A percentile compares a stretch with the other conserved stretches of the same genome.
These are phyloP conservation scores for Empidonax traillii DNA, from an alignment of 2,113 vertebrate genomes.

Conservation along the genomic window DNA sequence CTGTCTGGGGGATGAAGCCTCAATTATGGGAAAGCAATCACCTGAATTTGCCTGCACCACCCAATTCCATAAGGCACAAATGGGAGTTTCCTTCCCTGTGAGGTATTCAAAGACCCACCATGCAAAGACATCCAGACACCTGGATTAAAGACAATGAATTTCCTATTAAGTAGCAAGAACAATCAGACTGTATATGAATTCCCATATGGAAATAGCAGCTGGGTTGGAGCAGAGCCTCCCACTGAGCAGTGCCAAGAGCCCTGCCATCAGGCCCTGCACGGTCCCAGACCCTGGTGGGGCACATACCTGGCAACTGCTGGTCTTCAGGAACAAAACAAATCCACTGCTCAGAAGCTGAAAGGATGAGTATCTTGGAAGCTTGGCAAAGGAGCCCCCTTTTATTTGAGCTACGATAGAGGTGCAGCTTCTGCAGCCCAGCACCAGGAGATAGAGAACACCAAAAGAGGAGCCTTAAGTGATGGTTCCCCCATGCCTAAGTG, in stretches of 20 bases:
- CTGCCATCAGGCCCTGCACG: background rate
- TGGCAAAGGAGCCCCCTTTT: background rate
- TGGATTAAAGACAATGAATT: background rate
- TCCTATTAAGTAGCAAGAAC: background rate
- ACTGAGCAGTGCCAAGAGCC: background rate
- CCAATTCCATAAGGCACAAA: background rate
- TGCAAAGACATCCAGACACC: background rate
- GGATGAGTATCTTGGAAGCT: background rate
- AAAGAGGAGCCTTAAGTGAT: rapidly evolving
- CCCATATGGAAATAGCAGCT: background rate
- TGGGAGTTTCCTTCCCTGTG: background rate
- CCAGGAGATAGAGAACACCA: rapidly evolving
- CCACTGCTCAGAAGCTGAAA: rapidly evolving
- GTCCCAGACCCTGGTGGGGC: background rate
- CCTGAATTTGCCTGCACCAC: background rate
- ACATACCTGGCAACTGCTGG: background rate
- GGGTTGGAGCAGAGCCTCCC: background rate
- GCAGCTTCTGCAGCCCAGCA: background rate
- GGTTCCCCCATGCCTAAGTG: rapidly evolving
- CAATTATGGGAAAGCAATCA: background rate
- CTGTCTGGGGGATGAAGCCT: background rate
- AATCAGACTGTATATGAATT: background rate
- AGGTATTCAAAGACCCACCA: background rate
- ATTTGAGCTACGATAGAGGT: rapidly evolving
- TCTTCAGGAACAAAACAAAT: background rate